These are phyloP conservation scores for Allacma fusca DNA, from an alignment of 2,888 invertebrate species.

Conservation along the genomic window DNA sequence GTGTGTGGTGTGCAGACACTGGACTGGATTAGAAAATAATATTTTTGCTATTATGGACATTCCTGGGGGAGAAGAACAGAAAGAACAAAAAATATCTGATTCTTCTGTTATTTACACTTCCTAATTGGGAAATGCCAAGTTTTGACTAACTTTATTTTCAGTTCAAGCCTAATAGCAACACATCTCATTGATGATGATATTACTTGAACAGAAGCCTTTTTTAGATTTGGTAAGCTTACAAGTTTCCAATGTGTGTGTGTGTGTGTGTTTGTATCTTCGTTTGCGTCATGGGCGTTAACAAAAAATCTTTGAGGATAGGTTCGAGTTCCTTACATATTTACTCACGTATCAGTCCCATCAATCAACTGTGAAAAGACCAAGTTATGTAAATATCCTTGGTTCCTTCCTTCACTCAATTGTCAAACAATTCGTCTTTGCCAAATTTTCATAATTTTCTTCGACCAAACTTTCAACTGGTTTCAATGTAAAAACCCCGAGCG, in stretches of 20 bases:
- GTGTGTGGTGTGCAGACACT: neutral
- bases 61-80: slow-evolving; percentile 36
- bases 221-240: slow-evolving; percentile 25
- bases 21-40: neutral
- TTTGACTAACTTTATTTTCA: slow-evolving; percentile 24
- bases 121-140: slow-evolving; percentile 40
- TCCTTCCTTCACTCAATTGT: slow-evolving; percentile 27
- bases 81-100: slow-evolving; percentile 18
- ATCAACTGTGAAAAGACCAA: slow-evolving; percentile 30
- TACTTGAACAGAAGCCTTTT: slow-evolving; percentile 40
- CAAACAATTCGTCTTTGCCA: slow-evolving; percentile 26
- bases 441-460: slow-evolving; percentile 13
- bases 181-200: slow-evolving; percentile 16
- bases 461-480: neutral
- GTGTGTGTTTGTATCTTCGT: neutral
- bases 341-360: slow-evolving; percentile 26
- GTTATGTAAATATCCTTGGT: slow-evolving; percentile 26
- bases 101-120: slow-evolving; percentile 43
- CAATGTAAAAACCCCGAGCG: neutral
- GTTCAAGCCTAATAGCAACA: too few species aligned
- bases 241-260: neutral
- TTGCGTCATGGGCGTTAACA: slow-evolving; percentile 33
- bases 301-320: slow-evolving; percentile 35
- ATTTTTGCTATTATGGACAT: slow-evolving; percentile 38
- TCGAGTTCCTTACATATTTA: slow-evolving; percentile 27